Conservation (phyloP, 2,888 invertebrate species). For the Nomada ruficornis region DNA sequence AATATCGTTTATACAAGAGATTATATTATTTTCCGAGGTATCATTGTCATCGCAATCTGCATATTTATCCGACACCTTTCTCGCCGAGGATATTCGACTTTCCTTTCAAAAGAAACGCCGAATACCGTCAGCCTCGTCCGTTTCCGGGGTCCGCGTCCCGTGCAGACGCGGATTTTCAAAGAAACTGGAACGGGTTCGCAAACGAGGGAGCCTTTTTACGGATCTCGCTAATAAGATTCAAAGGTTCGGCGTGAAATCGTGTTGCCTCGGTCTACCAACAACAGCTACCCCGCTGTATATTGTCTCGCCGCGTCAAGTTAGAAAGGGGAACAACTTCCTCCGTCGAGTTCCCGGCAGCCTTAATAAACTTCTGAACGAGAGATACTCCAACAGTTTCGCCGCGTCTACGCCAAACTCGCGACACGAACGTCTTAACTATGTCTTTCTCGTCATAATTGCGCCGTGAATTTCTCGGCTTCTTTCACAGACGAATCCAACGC, state of each 20-base stretch:
- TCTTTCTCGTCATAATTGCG: conserved; percentile 30
- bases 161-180: conserved; percentile 23
- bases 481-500: conserved; percentile 3
- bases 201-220: conserved; percentile 3
- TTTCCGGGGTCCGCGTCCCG: not conserved
- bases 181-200: conserved; percentile 17
- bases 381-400: conserved; percentile 21
- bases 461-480: conserved; percentile 15
- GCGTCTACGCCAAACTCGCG: not conserved
- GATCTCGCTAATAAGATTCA: conserved; percentile 32
- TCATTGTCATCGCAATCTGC: not conserved
- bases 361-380: conserved; percentile 42
- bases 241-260: conserved; percentile 31
- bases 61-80: conserved; percentile 1
- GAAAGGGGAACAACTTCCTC: conserved; percentile 5
- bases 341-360: not conserved
- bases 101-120: not conserved
- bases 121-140: conserved; percentile 1
- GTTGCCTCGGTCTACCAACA: not conserved
- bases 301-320: conserved; percentile 23
- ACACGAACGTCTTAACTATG: conserved; percentile 16
- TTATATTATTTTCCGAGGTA: not conserved
- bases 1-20: not conserved
- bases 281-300: conserved; percentile 7
- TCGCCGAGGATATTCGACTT: not conserved